Percentiles rank a stretch among this genome's conserved stretches.
These are phyloP conservation scores for Orius insidiosus DNA, from an alignment of 1,140 invertebrate species.

Conservation along the genomic window DNA sequence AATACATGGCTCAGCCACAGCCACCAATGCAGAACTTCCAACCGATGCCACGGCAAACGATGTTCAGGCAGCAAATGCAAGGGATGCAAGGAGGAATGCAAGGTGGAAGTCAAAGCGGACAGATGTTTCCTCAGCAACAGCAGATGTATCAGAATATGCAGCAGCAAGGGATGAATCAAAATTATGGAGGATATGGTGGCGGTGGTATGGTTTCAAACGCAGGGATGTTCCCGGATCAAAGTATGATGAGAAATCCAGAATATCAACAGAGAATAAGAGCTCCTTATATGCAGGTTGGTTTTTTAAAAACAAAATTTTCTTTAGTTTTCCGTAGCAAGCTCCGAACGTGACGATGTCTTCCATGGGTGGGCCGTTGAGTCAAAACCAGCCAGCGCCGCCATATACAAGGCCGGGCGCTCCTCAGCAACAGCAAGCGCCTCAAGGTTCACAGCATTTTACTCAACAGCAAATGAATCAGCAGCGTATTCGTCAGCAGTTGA, in stretches of 20 bases:
- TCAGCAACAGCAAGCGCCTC: conserved; percentile 34
- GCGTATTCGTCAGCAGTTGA: conserved; percentile 27
- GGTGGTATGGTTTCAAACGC: conserved; percentile 17
- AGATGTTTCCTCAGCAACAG: conserved; percentile 25
- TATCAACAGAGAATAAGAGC: conserved; percentile 33
- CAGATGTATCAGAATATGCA: conserved; percentile 25
- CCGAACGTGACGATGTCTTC: conserved; percentile 47
- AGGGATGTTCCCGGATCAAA: conserved; percentile 34
- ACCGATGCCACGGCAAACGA: conserved; percentile 28
- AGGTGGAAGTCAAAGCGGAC: conserved; percentile 19
- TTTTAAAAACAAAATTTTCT: conserved; percentile 5
- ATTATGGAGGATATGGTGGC: conserved; percentile 36
- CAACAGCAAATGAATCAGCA: conserved; percentile 24
- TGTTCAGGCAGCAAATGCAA: conserved; percentile 28
- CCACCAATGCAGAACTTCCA: conserved; percentile 22
- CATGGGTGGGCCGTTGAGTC: conserved; percentile 28
- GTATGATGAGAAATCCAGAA: conserved; percentile 29
- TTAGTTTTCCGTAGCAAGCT: conserved; percentile 27
- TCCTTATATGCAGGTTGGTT: conserved; percentile 30
- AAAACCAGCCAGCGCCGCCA: conserved; percentile 34
- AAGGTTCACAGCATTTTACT: conserved; percentile 22
- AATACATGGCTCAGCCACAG: conserved; percentile 28
- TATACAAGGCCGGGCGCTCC: conserved; percentile 30
- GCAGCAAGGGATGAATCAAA: conserved; percentile 36
- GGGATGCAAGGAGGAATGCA: conserved; percentile 20